These are phyloP conservation scores for Fistularia tabacaria DNA, from an alignment of 2,797 vertebrate genomes.

Conservation along the genomic window DNA sequence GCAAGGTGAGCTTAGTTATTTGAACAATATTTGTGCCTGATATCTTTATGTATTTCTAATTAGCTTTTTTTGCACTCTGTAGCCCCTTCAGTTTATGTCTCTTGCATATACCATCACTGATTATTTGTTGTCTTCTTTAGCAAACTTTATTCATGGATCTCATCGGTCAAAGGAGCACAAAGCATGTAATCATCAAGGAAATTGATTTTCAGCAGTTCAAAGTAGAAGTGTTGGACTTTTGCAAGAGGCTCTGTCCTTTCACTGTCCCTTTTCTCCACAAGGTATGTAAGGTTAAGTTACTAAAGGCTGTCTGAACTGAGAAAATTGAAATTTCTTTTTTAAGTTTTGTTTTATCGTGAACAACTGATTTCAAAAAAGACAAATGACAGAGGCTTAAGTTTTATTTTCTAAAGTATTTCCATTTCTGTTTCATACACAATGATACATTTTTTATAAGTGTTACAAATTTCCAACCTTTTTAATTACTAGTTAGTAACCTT, in stretches of 20 bases:
- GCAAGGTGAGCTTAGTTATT: slow-evolving; percentile 60
- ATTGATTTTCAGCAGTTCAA: slow-evolving; percentile 61
- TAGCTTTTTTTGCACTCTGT: not conserved
- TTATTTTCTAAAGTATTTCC: no score
- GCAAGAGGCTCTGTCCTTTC: slow-evolving; percentile 43
- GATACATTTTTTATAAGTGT: no score
- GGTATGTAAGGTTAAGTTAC: slow-evolving; percentile 40
- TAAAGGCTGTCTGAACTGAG: no score
- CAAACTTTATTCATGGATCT: slow-evolving; percentile 55
- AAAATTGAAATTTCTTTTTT: no score
- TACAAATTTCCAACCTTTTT: no score
- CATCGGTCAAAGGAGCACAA: slow-evolving; percentile 44
- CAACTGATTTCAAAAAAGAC: no score
- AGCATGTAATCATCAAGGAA: slow-evolving; percentile 52
- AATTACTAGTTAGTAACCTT: no score
- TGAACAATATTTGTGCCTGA: not conserved
- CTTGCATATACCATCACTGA: not conserved
- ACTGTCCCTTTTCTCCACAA: slow-evolving; percentile 63
- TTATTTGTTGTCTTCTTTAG: slow-evolving; percentile 38
- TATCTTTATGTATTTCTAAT: no score
- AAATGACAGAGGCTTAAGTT: no score
- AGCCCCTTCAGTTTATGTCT: not conserved
- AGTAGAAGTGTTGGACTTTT: slow-evolving; percentile 66
- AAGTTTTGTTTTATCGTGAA: no score
- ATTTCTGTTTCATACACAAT: no score